A percentile compares a stretch with the other conserved stretches of the same genome.
These are phyloP conservation scores for Magallana angulata DNA, from an alignment of 1,140 invertebrate genomes.

Conservation along the genomic window DNA sequence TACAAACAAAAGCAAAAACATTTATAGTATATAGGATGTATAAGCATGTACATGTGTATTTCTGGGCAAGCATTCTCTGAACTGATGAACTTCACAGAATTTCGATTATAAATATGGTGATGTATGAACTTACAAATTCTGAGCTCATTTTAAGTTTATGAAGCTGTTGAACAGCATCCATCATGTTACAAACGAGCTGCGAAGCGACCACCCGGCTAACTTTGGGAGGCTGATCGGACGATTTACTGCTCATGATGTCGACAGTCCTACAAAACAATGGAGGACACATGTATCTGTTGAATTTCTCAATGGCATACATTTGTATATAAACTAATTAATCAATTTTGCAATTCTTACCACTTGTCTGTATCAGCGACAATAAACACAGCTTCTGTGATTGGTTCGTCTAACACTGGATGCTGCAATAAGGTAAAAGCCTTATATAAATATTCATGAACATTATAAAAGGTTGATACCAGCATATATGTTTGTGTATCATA, in stretches of 20 bases:
- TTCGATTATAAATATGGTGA: background rate
- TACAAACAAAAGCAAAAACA: slow-evolving; percentile 80
- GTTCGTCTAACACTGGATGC: slow-evolving; percentile 83
- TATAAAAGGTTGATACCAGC: too few species aligned
- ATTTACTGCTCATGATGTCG: slow-evolving; percentile 70
- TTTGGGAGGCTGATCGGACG: slow-evolving; percentile 52
- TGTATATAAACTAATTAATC: background rate
- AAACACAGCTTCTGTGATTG: slow-evolving; percentile 88
- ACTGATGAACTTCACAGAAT: background rate
- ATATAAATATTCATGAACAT: too few species aligned
- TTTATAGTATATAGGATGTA: background rate
- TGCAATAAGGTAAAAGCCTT: slow-evolving; percentile 59
- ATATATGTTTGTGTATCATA: too few species aligned
- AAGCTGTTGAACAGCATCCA: slow-evolving; percentile 90
- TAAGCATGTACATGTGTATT: background rate
- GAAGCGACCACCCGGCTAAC: slow-evolving; percentile 80
- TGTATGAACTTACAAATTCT: slow-evolving; percentile 83
- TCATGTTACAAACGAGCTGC: slow-evolving; percentile 89
- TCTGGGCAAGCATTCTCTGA: too few species aligned
- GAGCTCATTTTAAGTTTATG: slow-evolving; percentile 85
- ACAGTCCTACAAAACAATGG: slow-evolving; percentile 68
- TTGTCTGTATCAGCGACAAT: slow-evolving; percentile 91
- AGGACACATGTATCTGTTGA: background rate
- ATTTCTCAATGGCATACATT: background rate
- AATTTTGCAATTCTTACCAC: slow-evolving; percentile 83